phyloP scores from a whole-genome alignment of 2,888 invertebrate genomes.

The Andrena camellia region DNA sequence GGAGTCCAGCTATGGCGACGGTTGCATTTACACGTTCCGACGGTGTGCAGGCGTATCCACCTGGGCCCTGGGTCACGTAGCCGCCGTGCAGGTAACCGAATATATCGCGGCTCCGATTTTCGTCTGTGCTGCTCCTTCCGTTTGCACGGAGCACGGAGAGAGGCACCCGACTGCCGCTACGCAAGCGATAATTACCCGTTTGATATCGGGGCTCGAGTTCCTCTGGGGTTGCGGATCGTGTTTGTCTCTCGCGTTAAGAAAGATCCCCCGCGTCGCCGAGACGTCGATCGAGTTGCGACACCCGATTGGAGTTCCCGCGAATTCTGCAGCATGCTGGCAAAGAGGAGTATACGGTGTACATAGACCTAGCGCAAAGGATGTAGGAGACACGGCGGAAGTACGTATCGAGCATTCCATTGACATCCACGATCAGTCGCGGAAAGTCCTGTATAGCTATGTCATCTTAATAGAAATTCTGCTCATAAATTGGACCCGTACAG shows the following conservation, averaged over 20 bases:
- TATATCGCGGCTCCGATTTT: constrained; percentile 23
- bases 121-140: constrained; percentile 44
- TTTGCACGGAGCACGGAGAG: constrained; percentile 45
- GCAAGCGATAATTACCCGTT: constrained; percentile 66
- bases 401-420: constrained; percentile 6
- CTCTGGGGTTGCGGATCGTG: constrained; percentile 20
- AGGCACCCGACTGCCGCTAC: constrained; percentile 54
- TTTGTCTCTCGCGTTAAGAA: constrained; percentile 26
- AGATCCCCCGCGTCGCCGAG: constrained; percentile 14
- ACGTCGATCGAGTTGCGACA: not conserved
- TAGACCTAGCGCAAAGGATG: not conserved
- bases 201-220: constrained; percentile 42
- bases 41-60: constrained; percentile 22
- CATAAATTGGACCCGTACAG: constrained; percentile 47
- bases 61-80: constrained; percentile 45
- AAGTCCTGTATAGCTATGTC: constrained; percentile 19
- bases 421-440: not conserved
- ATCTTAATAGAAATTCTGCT: constrained; percentile 58
- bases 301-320: not conserved
- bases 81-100: constrained; percentile 50
- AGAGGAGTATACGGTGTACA: too few species aligned
- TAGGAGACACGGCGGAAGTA: not conserved
- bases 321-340: not conserved
- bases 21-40: constrained; percentile 53
- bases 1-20: constrained; percentile 53